Evolutionary conservation across 2,888 invertebrate genomes (phyloP), one percentile per base, ranked within the genome.

Genomic region (Mycalesis mineus): DNA sequence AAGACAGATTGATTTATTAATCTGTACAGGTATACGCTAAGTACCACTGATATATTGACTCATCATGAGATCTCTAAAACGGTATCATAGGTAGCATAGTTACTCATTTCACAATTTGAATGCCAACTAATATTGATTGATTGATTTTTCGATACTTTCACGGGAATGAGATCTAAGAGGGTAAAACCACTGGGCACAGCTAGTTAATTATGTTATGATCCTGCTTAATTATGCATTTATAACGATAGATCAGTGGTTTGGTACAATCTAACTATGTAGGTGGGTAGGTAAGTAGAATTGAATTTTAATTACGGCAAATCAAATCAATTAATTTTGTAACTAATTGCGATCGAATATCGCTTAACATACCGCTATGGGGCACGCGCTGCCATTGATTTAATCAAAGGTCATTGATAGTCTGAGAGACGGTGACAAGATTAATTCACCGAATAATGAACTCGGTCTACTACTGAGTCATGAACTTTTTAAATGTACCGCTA

Each of bases 291-390:
- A 65, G 62, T 66, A 65, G 65, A 69, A 71, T 73, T 69, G 64
- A 66, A 72, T 69, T 70, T 70, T 71, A 74, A 75, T 74, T 67
- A 73, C 66, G 63, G 68, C 67, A 71, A 76, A 72, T 72, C 68
- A 72, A 75, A 72, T 77, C 74, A 77, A 75, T 77, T 75, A 77
- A 75, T 73, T 75, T 73, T 66, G 68, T 68, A 68, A 71, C 72
- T 74, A 76, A 79, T 75, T 77, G 72, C 58, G 66, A 71, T 73
- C 72, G 68, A 71, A 74, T 74, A 64, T 62, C 67, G 64, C 66
- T 68, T 67, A 67, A 68, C 75, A 73, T 74, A 70, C 68, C 70
- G 70, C 65, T 66, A 67, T 58, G 67, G 62, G 66, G 68, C 62
- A 61, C 63, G 61, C 52, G 61, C 64, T 62, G 63, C 65, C 67